Base-by-base conservation (phyloP, 2,888 invertebrate genomes). In the Lypha dubia region DNA sequence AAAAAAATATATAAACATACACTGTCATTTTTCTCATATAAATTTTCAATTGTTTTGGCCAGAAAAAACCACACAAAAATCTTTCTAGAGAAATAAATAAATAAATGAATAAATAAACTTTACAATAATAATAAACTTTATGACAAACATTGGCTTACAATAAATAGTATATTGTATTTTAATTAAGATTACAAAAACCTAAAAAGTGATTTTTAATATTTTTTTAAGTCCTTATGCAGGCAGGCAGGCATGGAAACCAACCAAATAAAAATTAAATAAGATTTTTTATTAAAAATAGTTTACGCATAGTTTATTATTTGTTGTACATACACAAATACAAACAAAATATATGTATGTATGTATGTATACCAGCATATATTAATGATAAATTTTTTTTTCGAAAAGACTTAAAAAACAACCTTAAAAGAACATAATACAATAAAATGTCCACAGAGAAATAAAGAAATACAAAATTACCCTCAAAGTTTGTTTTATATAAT, bases 241-340 rank as follows among this genome's bases (percentile, higher is more conserved):
- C 32, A 32, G 3, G 32, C 32, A 3, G 3, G 32, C 32, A 32
- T 32, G 32, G 3, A 32, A 32, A 7, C 7, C 3, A 32, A 32
- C 3, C 3, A 32, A 32, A 32, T 32, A 6, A 32, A 32, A 6
- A 32, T 5, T 2, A 41, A 44, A 44, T 44, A 11, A n/a, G 44
- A n/a, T n/a, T 5, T 44, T 15, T 60, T 11, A 80, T n/a, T n/a
- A n/a, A n/a, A n/a, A 68, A 67, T 74, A 76, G 65, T 56, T 71
- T 65, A 76, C 67, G 76, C 70, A 82, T 76, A 82, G 65, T 82
- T 76, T 76, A 73, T 67, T 82, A 77, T 58, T 58, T 63, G 68
- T 75, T 22, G 17, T 77, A 6, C 46, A 15, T 62, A 20, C 4
- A 60, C 8, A 22, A n/a, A 53, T n/a, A 24, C 13, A 32, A 20